Conservation (phyloP, 2,797 vertebrate species). For the Enteromius unitaeniatus region DNA sequence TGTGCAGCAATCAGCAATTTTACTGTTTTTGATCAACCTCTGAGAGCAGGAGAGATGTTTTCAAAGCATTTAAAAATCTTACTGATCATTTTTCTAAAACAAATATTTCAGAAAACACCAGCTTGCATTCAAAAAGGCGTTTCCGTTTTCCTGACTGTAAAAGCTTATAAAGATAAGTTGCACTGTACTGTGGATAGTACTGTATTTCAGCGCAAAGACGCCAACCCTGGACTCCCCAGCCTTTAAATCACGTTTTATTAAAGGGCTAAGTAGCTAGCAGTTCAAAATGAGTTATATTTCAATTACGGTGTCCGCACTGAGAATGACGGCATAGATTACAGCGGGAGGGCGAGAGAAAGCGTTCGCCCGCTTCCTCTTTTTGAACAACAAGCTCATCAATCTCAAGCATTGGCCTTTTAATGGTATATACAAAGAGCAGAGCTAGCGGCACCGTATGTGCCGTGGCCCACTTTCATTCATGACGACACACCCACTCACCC, state of each 20-base stretch:
- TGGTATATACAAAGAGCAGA: constrained; percentile 4
- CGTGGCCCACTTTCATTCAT: background rate
- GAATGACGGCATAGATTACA: constrained; percentile 41
- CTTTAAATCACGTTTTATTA: constrained; percentile 42
- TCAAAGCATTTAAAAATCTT: background rate
- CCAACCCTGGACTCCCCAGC: constrained; percentile 1
- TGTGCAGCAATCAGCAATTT: background rate
- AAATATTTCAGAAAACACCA: background rate
- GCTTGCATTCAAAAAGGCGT: background rate
- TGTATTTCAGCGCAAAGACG: constrained; percentile 16
- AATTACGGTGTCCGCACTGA: constrained; percentile 39
- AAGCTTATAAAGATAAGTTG: constrained; percentile 31
- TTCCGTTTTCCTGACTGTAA: background rate
- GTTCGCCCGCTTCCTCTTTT: constrained; percentile 16
- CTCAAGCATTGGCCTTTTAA: constrained; percentile 52
- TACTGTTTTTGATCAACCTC: background rate
- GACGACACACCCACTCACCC: constrained; percentile 78
- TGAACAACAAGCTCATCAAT: constrained; percentile 60
- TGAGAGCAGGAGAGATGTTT: background rate
- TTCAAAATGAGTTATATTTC: constrained; percentile 51
- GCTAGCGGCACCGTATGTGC: constrained; percentile 1
- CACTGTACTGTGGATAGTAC: constrained; percentile 28
- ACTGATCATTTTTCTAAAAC: background rate
- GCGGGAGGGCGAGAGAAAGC: background rate
- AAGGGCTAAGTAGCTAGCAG: constrained; percentile 33